Evolutionary conservation across 2,113 vertebrate genomes (phyloP).

Genomic region (Hemibates koningsi): DNA sequence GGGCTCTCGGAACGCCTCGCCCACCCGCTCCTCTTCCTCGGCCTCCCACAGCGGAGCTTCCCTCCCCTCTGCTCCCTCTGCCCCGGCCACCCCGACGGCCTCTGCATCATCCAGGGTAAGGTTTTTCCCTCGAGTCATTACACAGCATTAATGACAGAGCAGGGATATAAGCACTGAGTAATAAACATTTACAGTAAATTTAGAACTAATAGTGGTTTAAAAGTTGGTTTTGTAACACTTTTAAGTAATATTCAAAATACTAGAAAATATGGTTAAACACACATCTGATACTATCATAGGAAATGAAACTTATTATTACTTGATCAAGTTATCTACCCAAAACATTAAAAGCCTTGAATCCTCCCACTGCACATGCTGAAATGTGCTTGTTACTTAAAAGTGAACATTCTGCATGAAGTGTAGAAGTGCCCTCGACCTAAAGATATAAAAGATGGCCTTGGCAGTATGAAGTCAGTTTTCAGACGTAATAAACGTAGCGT

Average conservation of each 20-base stretch:
- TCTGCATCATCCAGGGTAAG: constrained; percentile 88
- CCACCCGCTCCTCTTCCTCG: constrained; percentile 91
- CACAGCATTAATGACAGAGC: neutral
- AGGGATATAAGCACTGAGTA: neutral
- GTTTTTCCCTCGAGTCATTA: neutral
- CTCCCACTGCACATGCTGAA: neutral
- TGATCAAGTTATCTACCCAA: neutral
- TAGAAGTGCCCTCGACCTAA: neutral
- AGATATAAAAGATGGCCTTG: accelerated
- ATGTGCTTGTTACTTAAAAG: neutral
- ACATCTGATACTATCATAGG: neutral
- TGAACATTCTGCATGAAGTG: accelerated
- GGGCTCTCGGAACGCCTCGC: constrained; percentile 90
- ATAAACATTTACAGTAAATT: neutral
- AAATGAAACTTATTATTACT: neutral
- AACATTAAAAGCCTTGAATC: neutral
- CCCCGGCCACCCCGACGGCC: constrained; percentile 86
- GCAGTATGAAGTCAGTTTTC: neutral
- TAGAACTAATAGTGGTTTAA: neutral
- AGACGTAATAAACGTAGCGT: accelerated
- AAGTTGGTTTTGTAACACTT: neutral
- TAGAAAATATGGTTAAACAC: neutral
- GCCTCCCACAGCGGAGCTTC: constrained; percentile 96
- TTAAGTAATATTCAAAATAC: neutral
- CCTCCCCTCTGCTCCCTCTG: constrained; percentile 88